A percentile compares a stretch with the other conserved stretches of the same genome.
Evolutionary conservation across 92 coral and sea anemone species (phyloP).

Genomic region (Porites divaricata): DNA sequence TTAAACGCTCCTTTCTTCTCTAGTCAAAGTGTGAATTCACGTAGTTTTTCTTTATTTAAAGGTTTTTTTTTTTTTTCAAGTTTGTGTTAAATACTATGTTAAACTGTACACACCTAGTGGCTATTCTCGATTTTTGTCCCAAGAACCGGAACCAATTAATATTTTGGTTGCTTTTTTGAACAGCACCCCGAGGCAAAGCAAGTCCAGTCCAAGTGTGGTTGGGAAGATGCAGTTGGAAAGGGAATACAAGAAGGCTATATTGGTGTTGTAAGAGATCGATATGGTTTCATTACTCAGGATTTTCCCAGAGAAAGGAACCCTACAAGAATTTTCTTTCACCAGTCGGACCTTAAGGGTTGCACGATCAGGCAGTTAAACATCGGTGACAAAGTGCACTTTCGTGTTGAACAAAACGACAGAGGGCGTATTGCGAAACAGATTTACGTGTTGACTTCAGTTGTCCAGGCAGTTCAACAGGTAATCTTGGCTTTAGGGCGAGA

Average conservation of each 20-base stretch:
- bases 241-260: conserved; percentile 65
- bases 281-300: conserved; percentile 45
- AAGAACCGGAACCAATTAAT: too few species aligned
- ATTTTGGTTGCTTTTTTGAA: too few species aligned
- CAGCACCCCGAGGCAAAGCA: conserved; percentile 9
- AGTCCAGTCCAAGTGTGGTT: conserved; percentile 31
- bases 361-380: conserved; percentile 26
- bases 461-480: too few species aligned
- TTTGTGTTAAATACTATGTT: too few species aligned
- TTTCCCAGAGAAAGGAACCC: background rate
- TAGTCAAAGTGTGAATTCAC: too few species aligned
- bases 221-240: conserved; percentile 45
- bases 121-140: too few species aligned
- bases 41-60: too few species aligned
- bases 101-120: too few species aligned
- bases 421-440: conserved; percentile 34
- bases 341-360: conserved; percentile 25
- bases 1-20: too few species aligned
- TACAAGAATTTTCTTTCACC: conserved; percentile 32
- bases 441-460: background rate
- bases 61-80: too few species aligned
- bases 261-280: background rate
- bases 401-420: conserved; percentile 29
- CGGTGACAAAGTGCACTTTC: conserved; percentile 50
- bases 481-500: too few species aligned